Evolutionary conservation across 2,888 invertebrate species (phyloP), one percentile per base, ranked within the genome.

Genomic region (Sphinx pinastri): DNA sequence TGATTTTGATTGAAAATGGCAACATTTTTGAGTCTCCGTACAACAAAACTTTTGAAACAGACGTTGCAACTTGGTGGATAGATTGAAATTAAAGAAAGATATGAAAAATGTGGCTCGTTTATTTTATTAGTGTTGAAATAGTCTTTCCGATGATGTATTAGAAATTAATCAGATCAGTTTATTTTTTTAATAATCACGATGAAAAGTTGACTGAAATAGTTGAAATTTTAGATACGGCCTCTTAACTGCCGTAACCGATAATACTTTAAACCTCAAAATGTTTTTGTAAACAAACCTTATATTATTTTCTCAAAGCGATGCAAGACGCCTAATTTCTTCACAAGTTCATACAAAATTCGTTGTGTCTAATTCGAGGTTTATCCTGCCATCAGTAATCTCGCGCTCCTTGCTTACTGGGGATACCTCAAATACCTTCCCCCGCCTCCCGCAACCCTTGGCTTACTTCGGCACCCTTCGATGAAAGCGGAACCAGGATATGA

Each of bases 311-410:
- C 88, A 91, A 91, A 93, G 90, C 82, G 84, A 86, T 84, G 85
- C 83, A 84, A 84, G 85, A 82, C 82, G 84, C 84, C 88, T 91
- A 89, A 90, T 89, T 88, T 89, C 89, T 90, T 90, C 88, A 87
- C 84, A 90, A 91, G 85, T 89, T 92, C 90, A 92, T 92, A 90
- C 91, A 88, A 92, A 90, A 93, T 93, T 91, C 88, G 91, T 88
- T 91, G 91, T 91, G 89, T 91, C 91, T 92, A 93, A 93, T 92
- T 92, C 91, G 84, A 84, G 87, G 93, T 89, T 93, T 94, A 93
- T 92, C 93, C 88, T 92, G 92, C 89, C 93, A 93, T 93, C 92
- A 90, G 88, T 92, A 93, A 93, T 93, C 92, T 92, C 89, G 86
- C 86, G 82, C 84, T 78, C 80, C 80, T 84, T 86, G 81, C 86